Percentiles rank a stretch among this genome's conserved stretches.
Evolutionary conservation across 2,888 invertebrate genomes (phyloP).

Genomic region (Drosophila borborema): DNA sequence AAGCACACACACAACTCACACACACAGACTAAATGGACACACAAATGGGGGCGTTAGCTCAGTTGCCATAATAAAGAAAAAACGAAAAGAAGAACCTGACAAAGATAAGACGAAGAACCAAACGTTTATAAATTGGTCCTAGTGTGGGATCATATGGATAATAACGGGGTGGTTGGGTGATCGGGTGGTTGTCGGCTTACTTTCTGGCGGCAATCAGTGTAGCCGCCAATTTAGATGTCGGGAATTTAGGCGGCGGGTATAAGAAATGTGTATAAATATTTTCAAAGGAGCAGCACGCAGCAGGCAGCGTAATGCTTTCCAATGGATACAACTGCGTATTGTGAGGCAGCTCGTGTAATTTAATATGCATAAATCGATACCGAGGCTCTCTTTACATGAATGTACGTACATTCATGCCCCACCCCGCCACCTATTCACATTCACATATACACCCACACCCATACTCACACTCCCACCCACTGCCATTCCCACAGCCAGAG

Average conservation of each 20-base stretch:
- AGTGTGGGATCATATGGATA: slow-evolving; percentile 69
- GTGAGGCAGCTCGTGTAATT: slow-evolving; percentile 71
- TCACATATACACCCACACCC: slow-evolving; percentile 12
- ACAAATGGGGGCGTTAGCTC: slow-evolving; percentile 45
- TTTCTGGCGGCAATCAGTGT: slow-evolving; percentile 42
- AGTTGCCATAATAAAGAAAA: slow-evolving; percentile 19
- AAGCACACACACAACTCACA: neutral
- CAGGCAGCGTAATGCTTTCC: slow-evolving; percentile 20
- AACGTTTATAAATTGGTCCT: slow-evolving; percentile 79
- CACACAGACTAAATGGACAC: slow-evolving; percentile 17
- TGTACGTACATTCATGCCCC: slow-evolving; percentile 4
- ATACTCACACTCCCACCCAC: neutral
- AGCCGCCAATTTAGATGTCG: slow-evolving; percentile 71
- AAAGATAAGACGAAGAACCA: slow-evolving; percentile 68
- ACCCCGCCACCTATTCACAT: slow-evolving; percentile 1
- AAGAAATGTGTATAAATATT: slow-evolving; percentile 70
- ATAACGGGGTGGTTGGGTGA: slow-evolving; percentile 41
- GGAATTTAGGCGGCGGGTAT: slow-evolving; percentile 45
- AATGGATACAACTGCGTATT: slow-evolving; percentile 46
- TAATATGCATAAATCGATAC: slow-evolving; percentile 83
- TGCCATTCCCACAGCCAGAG: neutral
- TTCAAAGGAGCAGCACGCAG: slow-evolving; percentile 41
- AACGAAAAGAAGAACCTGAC: slow-evolving; percentile 32
- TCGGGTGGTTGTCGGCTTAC: neutral
- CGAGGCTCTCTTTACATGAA: slow-evolving; percentile 11